phyloP scores from a whole-genome alignment of 37 sponge, comb jelly and placozoan genomes.

The Agelas oroides region DNA sequence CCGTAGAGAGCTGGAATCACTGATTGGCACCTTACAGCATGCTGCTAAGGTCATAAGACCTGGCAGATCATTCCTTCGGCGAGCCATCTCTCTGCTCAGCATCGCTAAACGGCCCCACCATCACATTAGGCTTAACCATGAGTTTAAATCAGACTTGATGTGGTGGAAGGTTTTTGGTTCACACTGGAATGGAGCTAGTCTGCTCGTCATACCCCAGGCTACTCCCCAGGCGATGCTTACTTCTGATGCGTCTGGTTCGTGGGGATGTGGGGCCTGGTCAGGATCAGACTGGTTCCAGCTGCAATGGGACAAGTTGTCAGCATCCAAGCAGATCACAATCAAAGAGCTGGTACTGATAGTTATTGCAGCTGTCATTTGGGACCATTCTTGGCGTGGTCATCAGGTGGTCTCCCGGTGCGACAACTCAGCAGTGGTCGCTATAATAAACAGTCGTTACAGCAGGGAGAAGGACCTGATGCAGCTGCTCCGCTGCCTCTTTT shows the following conservation, averaged over 20 bases:
- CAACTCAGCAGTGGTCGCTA: slow-evolving; percentile 47
- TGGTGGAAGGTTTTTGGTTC: slow-evolving; percentile 57
- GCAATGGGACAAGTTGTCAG: slow-evolving; percentile 5
- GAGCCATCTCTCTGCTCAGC: slow-evolving; percentile 4
- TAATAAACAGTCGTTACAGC: neutral
- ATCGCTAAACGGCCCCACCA: slow-evolving; percentile 17
- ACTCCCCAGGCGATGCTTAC: neutral
- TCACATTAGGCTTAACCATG: slow-evolving; percentile 39
- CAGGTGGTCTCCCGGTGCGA: slow-evolving; percentile 6
- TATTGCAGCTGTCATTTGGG: slow-evolving; percentile 55
- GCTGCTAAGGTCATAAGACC: slow-evolving; percentile 38
- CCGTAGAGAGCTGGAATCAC: slow-evolving; percentile 25
- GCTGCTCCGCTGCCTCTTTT: slow-evolving; percentile 42
- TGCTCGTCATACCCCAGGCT: neutral
- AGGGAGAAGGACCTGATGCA: slow-evolving; percentile 20
- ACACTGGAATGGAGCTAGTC: slow-evolving; percentile 49
- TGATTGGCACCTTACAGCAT: slow-evolving; percentile 38
- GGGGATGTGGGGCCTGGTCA: slow-evolving; percentile 60
- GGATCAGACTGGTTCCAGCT: slow-evolving; percentile 40
- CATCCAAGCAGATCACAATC: slow-evolving; percentile 7
- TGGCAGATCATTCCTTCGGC: slow-evolving; percentile 47
- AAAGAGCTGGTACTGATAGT: slow-evolving; percentile 64
- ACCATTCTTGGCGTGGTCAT: neutral
- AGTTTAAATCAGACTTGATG: slow-evolving; percentile 47
- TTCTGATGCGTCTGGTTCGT: slow-evolving; percentile 59